Percentiles rank a stretch among this genome's conserved stretches.
phyloP scores from a whole-genome alignment of 2,797 vertebrate genomes.

The Hippopotamyrus pictus region DNA sequence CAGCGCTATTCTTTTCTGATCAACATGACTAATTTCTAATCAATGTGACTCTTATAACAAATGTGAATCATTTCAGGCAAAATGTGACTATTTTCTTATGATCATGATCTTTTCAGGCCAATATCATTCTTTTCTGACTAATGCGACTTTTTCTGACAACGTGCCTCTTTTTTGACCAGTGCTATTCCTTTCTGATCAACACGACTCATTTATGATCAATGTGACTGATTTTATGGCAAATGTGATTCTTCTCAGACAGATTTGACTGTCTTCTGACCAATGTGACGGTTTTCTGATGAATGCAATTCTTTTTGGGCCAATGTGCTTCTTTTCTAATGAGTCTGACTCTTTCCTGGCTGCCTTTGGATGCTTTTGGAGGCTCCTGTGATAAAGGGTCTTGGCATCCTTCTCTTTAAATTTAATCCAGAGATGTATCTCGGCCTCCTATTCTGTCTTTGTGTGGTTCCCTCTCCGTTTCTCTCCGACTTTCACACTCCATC shows the following conservation, averaged over 20 bases:
- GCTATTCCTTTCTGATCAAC: background rate
- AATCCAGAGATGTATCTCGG: background rate
- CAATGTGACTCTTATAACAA: too few species aligned
- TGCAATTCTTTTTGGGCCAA: background rate
- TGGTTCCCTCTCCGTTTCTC: background rate
- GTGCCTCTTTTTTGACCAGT: background rate
- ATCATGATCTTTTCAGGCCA: background rate
- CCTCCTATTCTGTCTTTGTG: background rate
- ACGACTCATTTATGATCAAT: background rate
- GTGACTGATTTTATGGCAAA: background rate
- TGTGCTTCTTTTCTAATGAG: background rate
- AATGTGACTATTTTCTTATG: background rate
- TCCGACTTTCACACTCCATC: background rate
- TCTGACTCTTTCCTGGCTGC: background rate
- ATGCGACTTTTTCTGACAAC: background rate
- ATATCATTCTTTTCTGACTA: background rate
- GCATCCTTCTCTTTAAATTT: background rate
- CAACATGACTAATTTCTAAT: background rate
- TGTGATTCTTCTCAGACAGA: background rate
- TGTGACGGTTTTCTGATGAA: background rate
- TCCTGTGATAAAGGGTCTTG: background rate
- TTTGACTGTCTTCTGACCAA: background rate
- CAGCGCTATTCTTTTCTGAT: background rate
- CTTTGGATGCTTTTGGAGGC: background rate
- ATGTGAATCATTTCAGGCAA: too few species aligned